phyloP scores from a whole-genome alignment of 2,888 invertebrate species.

The Temnothorax rugatulus region DNA sequence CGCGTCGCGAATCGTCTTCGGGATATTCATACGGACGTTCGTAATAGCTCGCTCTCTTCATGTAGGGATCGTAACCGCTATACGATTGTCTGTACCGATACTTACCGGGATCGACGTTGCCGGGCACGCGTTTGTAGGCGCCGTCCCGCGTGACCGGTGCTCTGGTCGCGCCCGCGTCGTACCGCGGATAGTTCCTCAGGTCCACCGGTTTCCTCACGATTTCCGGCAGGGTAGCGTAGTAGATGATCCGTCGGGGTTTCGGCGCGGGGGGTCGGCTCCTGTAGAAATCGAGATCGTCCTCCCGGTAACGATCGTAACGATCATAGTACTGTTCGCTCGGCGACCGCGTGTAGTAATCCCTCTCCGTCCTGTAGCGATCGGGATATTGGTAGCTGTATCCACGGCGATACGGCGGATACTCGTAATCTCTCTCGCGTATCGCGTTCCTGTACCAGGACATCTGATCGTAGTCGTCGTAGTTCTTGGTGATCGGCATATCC shows the following conservation, averaged over 20 bases:
- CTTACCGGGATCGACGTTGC: slow-evolving; percentile 77
- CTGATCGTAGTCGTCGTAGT: slow-evolving; percentile 78
- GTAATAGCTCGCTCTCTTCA: slow-evolving; percentile 76
- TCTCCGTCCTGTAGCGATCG: slow-evolving; percentile 80
- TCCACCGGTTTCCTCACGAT: slow-evolving; percentile 85
- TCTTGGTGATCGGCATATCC: slow-evolving; percentile 76
- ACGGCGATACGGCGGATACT: slow-evolving; percentile 73
- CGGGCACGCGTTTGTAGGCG: slow-evolving; percentile 74
- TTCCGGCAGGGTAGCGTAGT: slow-evolving; percentile 86
- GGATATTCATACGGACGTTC: slow-evolving; percentile 74
- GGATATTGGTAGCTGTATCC: slow-evolving; percentile 78
- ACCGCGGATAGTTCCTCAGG: slow-evolving; percentile 79
- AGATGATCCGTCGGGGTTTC: slow-evolving; percentile 84
- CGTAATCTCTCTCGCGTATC: slow-evolving; percentile 75
- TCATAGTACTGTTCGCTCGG: slow-evolving; percentile 72
- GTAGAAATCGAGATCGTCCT: slow-evolving; percentile 80
- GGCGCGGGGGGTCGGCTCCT: slow-evolving; percentile 77
- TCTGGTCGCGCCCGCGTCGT: slow-evolving; percentile 71
- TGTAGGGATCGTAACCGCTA: slow-evolving; percentile 78
- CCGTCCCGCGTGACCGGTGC: slow-evolving; percentile 69
- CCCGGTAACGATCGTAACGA: slow-evolving; percentile 80
- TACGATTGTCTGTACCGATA: slow-evolving; percentile 79
- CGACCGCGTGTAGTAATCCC: slow-evolving; percentile 80
- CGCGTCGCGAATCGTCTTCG: slow-evolving; percentile 63
- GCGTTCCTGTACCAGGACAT: slow-evolving; percentile 72